These are phyloP conservation scores for Caenorhabditis japonica DNA, from an alignment of 2,888 invertebrate species.

Conservation along the genomic window DNA sequence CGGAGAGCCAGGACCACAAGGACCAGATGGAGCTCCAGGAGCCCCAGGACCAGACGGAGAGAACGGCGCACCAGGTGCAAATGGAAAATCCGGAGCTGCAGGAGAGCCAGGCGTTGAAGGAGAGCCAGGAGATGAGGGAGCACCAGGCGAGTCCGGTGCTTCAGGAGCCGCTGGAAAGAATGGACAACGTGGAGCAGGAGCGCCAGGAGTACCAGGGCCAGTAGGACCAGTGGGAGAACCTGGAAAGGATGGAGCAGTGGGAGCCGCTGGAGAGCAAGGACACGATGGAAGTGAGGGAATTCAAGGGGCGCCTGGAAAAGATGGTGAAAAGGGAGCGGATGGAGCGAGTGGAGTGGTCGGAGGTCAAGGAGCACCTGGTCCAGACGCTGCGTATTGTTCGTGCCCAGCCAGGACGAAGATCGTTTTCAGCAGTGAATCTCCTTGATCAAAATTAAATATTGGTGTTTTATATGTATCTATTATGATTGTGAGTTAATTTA, in stretches of 20 bases:
- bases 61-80: constrained; percentile 24
- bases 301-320: constrained; percentile 47
- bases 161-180: constrained; percentile 46
- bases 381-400: constrained; percentile 47
- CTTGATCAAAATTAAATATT: no score
- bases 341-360: constrained; percentile 33
- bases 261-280: constrained; percentile 31
- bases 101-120: constrained; percentile 37
- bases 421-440: constrained; percentile 36
- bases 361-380: constrained; percentile 41
- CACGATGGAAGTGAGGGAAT: constrained; percentile 44
- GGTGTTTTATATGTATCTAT: constrained; percentile 30
- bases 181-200: constrained; percentile 31
- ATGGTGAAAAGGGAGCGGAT: constrained; percentile 40
- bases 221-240: constrained; percentile 36
- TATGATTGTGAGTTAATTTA: constrained; percentile 23
- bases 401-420: constrained; percentile 40
- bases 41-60: constrained; percentile 41
- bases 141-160: constrained; percentile 32
- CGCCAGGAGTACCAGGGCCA: constrained; percentile 33
- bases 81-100: constrained; percentile 24
- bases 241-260: constrained; percentile 30
- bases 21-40: constrained; percentile 42
- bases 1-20: constrained; percentile 44
- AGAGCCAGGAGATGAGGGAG: constrained; percentile 47